Conservation (phyloP, 92 coral and sea anemone species). For the Palythoa caribaeorum region DNA sequence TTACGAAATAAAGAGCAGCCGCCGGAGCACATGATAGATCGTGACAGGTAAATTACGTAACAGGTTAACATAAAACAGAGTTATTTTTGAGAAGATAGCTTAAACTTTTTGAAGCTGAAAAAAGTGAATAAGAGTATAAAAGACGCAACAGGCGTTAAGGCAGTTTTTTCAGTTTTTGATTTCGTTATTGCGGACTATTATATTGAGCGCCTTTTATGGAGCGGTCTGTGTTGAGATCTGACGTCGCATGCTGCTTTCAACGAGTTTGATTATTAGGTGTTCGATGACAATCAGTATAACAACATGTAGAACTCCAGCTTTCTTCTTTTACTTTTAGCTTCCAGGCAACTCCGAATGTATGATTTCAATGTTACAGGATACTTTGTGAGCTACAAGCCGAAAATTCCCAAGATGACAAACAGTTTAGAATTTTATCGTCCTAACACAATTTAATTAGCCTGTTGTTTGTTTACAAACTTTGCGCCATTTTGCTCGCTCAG, state of each 20-base stretch:
- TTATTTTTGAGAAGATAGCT: not conserved
- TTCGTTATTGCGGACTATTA: conserved; percentile 3
- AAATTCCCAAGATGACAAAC: not conserved
- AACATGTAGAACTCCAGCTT: not conserved
- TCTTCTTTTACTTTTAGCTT: not conserved
- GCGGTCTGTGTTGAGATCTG: conserved; percentile 20
- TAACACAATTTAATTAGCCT: no score
- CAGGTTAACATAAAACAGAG: conserved; percentile 15
- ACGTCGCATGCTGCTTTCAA: conserved; percentile 5
- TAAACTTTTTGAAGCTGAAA: conserved; percentile 16
- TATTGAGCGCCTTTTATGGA: not conserved
- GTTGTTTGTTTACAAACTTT: no score
- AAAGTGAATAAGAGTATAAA: conserved; percentile 6
- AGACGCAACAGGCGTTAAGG: not conserved
- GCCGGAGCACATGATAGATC: not conserved
- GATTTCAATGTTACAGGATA: conserved; percentile 8
- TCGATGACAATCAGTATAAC: not conserved
- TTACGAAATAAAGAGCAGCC: conserved; percentile 4
- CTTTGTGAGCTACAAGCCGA: conserved; percentile 8
- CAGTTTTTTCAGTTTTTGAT: not conserved
- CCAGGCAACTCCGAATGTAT: not conserved
- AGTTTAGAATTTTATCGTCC: no score
- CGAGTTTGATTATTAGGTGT: not conserved
- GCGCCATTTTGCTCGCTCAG: no score
- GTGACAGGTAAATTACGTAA: conserved; percentile 12